Evolutionary conservation across 2,888 invertebrate species (phyloP).

Genomic region (Pachycephus smyrnensis): DNA sequence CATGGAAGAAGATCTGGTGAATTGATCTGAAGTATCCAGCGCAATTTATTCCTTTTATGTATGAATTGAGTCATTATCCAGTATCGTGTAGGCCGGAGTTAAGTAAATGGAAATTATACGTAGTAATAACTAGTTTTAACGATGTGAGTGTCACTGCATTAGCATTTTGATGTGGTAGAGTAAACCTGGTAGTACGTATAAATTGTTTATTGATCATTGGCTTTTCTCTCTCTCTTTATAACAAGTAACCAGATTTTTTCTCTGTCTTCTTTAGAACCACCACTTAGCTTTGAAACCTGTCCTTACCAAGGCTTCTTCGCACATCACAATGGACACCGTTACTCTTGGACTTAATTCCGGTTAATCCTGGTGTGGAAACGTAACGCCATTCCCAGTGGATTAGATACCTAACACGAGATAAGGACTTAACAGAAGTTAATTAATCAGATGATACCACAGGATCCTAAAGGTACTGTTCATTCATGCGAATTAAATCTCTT

Average conservation of each 20-base stretch:
- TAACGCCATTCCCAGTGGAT: background rate
- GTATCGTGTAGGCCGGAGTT: background rate
- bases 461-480: background rate
- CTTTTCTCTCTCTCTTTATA: background rate
- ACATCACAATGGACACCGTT: background rate
- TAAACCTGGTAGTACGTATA: background rate
- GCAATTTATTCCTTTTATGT: background rate
- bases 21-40: background rate
- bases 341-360: background rate
- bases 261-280: background rate
- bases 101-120: background rate
- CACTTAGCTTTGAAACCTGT: background rate
- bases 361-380: background rate
- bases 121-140: background rate
- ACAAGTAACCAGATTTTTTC: background rate
- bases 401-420: background rate
- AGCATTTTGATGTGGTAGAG: background rate
- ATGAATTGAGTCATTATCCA: background rate
- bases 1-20: background rate
- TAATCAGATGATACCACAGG: background rate
- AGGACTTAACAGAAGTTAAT: background rate
- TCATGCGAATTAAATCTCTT: background rate
- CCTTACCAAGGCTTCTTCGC: background rate
- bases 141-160: background rate
- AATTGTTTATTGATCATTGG: background rate